Evolutionary conservation across 1,140 invertebrate species (phyloP).

Genomic region (Temnothorax nylanderi): DNA sequence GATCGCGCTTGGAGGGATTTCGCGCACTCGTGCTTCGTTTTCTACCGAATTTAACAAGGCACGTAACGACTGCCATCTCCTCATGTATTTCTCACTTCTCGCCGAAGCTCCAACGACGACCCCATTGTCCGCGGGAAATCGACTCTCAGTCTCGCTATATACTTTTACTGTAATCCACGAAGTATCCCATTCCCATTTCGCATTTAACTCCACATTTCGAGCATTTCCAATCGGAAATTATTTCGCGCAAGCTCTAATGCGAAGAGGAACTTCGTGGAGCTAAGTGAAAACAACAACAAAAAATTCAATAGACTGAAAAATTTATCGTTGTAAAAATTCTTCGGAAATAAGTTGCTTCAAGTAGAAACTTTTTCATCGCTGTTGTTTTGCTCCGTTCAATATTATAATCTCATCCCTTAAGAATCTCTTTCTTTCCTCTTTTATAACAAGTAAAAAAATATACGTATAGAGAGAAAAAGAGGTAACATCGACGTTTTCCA

Average conservation of each 20-base stretch:
- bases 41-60: constrained; percentile 44
- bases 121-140: constrained; percentile 49
- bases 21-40: constrained; percentile 1
- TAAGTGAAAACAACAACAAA: background rate
- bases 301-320: background rate
- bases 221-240: constrained; percentile 30
- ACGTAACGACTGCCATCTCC: constrained; percentile 41
- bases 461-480: background rate
- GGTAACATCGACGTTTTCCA: background rate
- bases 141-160: constrained; percentile 36
- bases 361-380: background rate
- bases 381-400: background rate
- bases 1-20: background rate
- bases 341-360: background rate
- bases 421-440: background rate
- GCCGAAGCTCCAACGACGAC: background rate
- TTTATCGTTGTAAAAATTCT: background rate
- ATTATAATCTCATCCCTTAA: background rate
- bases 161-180: constrained; percentile 30
- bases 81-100: constrained; percentile 52
- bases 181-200: constrained; percentile 9
- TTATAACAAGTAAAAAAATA: background rate
- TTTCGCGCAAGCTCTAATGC: background rate
- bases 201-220: constrained; percentile 19
- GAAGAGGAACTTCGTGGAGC: background rate